Evolutionary conservation across 2,797 vertebrate species (phyloP).

Genomic region (Leptoclinus maculatus): DNA sequence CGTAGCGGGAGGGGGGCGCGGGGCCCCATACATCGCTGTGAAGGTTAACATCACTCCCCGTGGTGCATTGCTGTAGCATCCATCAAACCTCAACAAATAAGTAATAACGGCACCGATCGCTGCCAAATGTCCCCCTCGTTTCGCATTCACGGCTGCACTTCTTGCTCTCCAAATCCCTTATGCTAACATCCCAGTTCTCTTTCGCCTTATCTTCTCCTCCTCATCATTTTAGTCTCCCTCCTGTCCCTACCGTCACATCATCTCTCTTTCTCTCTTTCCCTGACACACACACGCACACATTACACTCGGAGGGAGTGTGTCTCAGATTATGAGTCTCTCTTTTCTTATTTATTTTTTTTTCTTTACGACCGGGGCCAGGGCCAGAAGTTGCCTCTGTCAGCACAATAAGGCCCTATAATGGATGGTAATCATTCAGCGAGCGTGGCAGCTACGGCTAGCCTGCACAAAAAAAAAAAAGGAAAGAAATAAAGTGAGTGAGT

Average conservation of each 20-base stretch:
- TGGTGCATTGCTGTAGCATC: slow-evolving; percentile 18
- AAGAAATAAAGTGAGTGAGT: slow-evolving; percentile 49
- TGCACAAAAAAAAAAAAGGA: slow-evolving; percentile 44
- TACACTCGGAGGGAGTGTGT: slow-evolving; percentile 62
- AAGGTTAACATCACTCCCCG: slow-evolving; percentile 54
- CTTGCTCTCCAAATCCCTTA: slow-evolving; percentile 49
- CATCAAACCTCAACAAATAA: slow-evolving; percentile 42
- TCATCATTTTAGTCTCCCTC: slow-evolving; percentile 29
- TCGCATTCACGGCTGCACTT: slow-evolving; percentile 49
- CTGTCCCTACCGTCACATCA: slow-evolving; percentile 25
- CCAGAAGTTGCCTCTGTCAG: slow-evolving; percentile 88
- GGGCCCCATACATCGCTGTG: slow-evolving; percentile 20
- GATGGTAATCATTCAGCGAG: slow-evolving; percentile 91
- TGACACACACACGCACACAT: slow-evolving; percentile 43
- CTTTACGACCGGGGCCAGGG: slow-evolving; percentile 77
- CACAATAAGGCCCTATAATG: slow-evolving; percentile 87
- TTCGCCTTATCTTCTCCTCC: slow-evolving; percentile 42
- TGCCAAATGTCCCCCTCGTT: slow-evolving; percentile 33
- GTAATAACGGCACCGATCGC: slow-evolving; percentile 16
- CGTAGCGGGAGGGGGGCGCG: not conserved
- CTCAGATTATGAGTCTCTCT: slow-evolving; percentile 68
- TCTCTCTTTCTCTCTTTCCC: slow-evolving; percentile 15
- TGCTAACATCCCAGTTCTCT: slow-evolving; percentile 42
- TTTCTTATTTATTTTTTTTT: slow-evolving; percentile 11
- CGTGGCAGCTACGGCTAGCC: slow-evolving; percentile 82